Conservation (phyloP, 2,888 invertebrate genomes). For the Athalia rosae region DNA sequence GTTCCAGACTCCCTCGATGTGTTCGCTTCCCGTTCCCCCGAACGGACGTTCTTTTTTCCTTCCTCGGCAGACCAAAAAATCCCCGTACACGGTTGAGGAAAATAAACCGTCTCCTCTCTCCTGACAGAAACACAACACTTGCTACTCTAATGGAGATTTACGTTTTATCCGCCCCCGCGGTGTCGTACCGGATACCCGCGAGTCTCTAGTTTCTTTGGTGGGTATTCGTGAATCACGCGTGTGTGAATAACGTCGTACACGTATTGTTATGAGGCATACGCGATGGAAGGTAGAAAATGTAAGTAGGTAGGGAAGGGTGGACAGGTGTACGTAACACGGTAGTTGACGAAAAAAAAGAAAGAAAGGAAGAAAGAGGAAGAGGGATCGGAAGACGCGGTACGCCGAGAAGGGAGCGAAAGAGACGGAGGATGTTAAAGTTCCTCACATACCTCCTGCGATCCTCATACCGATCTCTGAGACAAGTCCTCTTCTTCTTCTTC, state of each 20-base stretch:
- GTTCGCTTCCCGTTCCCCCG: no score
- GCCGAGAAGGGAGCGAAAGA: neutral
- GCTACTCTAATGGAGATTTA: slow-evolving; percentile 48
- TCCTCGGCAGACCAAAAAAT: slow-evolving; percentile 56
- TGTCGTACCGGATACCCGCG: neutral
- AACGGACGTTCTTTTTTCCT: no score
- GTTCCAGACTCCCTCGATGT: no score
- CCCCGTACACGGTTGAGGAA: slow-evolving; percentile 50
- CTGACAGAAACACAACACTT: slow-evolving; percentile 41
- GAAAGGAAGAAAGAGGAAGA: neutral
- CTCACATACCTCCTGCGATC: slow-evolving; percentile 22
- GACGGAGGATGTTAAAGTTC: neutral
- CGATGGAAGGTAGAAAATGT: slow-evolving; percentile 45
- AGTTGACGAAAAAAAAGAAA: slow-evolving; percentile 50
- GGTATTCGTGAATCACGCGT: neutral
- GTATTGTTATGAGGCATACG: neutral
- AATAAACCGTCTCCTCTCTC: slow-evolving; percentile 22
- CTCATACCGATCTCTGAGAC: neutral
- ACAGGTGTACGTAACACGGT: slow-evolving; percentile 65
- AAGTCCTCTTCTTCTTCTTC: neutral
- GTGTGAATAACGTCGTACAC: neutral
- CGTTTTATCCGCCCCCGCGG: slow-evolving; percentile 43
- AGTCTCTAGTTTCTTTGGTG: neutral
- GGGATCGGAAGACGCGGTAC: neutral
- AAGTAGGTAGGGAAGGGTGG: neutral